Evolutionary conservation across 1,140 invertebrate genomes (phyloP).

Genomic region (Plectus sambesii): DNA sequence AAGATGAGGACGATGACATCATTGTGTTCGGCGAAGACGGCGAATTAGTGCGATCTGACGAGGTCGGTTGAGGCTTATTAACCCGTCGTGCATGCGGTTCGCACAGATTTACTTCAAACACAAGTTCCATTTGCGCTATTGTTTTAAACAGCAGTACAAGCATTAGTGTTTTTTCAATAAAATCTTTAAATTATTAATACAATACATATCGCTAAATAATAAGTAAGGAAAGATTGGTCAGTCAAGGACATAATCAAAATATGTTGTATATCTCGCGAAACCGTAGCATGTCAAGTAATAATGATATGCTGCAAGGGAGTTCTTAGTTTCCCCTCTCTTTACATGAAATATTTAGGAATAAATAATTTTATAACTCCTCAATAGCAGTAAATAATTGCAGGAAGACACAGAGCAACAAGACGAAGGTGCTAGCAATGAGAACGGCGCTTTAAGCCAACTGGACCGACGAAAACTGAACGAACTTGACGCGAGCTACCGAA

Average conservation of each 20-base stretch:
- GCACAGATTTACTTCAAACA: no score
- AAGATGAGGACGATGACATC: slow-evolving; percentile 28
- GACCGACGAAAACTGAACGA: background rate
- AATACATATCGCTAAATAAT: no score
- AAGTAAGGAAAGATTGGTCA: no score
- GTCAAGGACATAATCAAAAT: no score
- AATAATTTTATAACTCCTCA: slow-evolving; percentile 6
- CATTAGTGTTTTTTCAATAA: slow-evolving; percentile 10
- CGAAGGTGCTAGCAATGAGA: slow-evolving; percentile 16
- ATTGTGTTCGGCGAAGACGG: slow-evolving; percentile 23
- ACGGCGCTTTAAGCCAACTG: slow-evolving; percentile 9
- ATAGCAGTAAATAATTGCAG: slow-evolving; percentile 18
- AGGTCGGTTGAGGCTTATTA: no score
- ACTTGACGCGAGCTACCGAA: background rate
- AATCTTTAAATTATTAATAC: background rate
- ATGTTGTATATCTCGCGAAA: no score
- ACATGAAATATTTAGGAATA: slow-evolving; percentile 9
- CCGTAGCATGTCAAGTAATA: no score
- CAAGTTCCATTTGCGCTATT: no score
- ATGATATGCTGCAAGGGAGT: no score
- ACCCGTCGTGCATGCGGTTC: no score
- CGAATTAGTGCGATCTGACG: slow-evolving; percentile 9
- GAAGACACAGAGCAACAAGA: slow-evolving; percentile 23
- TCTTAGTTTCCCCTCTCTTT: no score
- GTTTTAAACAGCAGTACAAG: slow-evolving; percentile 19